Conservation (phyloP, 2,113 vertebrate genomes). For the Xerus inauris region DNA sequence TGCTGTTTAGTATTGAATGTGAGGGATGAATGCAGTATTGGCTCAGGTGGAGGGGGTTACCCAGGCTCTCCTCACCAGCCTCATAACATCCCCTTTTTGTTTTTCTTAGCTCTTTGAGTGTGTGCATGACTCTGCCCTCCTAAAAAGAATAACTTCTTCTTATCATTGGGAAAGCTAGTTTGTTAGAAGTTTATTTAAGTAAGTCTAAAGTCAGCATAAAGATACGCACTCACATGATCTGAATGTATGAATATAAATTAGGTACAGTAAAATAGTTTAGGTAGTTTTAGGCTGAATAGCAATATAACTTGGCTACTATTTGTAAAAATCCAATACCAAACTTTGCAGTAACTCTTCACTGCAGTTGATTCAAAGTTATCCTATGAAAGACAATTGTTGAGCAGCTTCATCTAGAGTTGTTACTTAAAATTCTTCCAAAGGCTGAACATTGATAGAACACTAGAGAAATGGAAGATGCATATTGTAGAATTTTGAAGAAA, state of each 20-base stretch:
- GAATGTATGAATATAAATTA: neutral
- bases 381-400: neutral
- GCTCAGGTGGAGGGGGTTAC: neutral
- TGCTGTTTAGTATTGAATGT: neutral
- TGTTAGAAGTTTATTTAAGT: neutral
- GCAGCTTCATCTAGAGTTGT: neutral
- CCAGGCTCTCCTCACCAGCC: neutral
- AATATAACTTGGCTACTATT: neutral
- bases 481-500: conserved; percentile 14
- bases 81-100: neutral
- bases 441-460: neutral
- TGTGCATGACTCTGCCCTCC: neutral
- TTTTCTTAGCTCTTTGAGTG: neutral
- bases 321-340: neutral
- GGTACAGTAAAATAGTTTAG: neutral
- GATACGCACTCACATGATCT: neutral
- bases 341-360: neutral
- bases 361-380: neutral
- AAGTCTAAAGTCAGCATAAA: neutral
- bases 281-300: neutral
- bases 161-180: neutral
- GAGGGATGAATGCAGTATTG: neutral
- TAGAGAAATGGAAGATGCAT: neutral
- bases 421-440: neutral
- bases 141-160: neutral